Evolutionary conservation across 1,140 invertebrate genomes (phyloP), one percentile per base, ranked within the genome.

Genomic region (Telenomus remus): DNA sequence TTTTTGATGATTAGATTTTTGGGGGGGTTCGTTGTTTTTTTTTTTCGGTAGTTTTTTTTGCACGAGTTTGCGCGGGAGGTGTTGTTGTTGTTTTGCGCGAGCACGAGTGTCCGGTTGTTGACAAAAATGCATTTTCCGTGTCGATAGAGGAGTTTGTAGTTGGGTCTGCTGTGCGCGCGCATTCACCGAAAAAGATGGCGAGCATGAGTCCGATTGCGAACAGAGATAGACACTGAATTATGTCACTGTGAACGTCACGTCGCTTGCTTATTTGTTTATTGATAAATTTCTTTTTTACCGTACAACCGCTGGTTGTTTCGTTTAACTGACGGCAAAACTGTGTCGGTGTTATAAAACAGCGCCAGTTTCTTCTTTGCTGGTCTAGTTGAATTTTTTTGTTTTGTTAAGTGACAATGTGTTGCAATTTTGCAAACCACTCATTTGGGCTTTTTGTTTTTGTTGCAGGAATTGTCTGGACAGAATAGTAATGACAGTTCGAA

Each of bases 401-500:
- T n/a, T n/a, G n/a, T n/a, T n/a, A n/a, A n/a, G n/a, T n/a, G n/a
- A n/a, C n/a, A n/a, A n/a, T n/a, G n/a, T n/a, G n/a, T n/a, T n/a
- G n/a, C n/a, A n/a, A n/a, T n/a, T n/a, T n/a, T n/a, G n/a, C n/a
- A n/a, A n/a, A n/a, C n/a, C n/a, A n/a, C 6, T 27, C 19, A 27
- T 27, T 27, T 27, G 19, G 6, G n/a, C n/a, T n/a, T n/a, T 27
- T 27, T 27, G 6, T 27, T 27, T 27, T 3, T 75, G 76, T 92
- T 93, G 4, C 88, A 95, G 94, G 94, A 95, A 90, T 89, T 95
- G 87, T 93, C 93, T 84, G 93, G 93, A 82, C 93, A 93, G 84
- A 95, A 95, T 85, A 94, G 93, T 89, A 95, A 94, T 91, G 93
- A 94, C 85, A 94, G 90, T 87, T 94, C 90, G 84, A 92, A 91